Evolutionary conservation across 2,797 vertebrate species (phyloP), one percentile per base, ranked within the genome.

Genomic region (Chaunax sp.): DNA sequence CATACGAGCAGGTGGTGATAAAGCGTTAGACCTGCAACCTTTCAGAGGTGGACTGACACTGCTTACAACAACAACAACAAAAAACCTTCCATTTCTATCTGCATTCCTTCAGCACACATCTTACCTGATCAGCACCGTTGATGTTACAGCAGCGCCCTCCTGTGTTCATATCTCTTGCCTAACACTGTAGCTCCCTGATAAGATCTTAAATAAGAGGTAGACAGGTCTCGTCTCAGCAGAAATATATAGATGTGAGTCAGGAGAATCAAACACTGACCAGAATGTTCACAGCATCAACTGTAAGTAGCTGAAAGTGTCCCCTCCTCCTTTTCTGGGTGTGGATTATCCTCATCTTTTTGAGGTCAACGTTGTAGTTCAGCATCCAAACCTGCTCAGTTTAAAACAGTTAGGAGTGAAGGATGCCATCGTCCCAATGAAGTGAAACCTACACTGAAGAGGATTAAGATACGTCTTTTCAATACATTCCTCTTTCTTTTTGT

Each of bases 1-100:
- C 96, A 0, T 98, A 97, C 5, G 97, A 98, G 82, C 97, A 98
- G 90, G 96, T 99, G 69, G 97, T 98, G 86, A 98, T 99, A 33
- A 98, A 98, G 87, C 97, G 95, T 77, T 99, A 96, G 89, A 69
- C 53, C 72, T 63, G 30, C 44, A 70, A 65, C 55, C 63, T 64
- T 50, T 50, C 35, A 19, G 9, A 40, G 28, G 52, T 8, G 28
- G 69, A 69, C 58, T 35, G 63, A 67, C 44, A 50, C 63, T 6
- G 46, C 75, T 65, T 28, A 26, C 38, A 37, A 38, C 23, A 33
- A 44, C 63, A 67, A 59, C 63, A 52, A 44, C 55, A 28, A 64
- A 61, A 18, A 26, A 30, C 16, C 63, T 3, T 79, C 64, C 9
- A 18, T 70, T 81, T 57, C 33, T 40, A 26, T 72, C 73, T 86